Conservation (phyloP, 2,888 invertebrate species). For the Idaea straminata region DNA sequence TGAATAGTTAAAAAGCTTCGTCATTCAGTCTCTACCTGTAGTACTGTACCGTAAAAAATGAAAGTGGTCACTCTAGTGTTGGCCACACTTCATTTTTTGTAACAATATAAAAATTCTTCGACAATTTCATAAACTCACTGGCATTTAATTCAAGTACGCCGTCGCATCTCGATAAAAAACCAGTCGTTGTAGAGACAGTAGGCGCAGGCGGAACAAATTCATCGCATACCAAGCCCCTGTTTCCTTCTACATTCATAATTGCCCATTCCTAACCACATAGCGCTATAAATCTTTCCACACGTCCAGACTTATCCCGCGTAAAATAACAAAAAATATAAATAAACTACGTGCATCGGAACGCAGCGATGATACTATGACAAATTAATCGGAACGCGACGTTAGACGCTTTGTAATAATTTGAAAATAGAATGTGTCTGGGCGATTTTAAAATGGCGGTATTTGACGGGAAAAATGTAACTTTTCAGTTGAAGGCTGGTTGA, state of each 20-base stretch:
- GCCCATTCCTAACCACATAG: slow-evolving; percentile 39
- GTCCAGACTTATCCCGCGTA: slow-evolving; percentile 44
- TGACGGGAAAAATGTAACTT: slow-evolving; percentile 7
- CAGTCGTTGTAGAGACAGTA: slow-evolving; percentile 16
- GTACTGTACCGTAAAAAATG: background rate
- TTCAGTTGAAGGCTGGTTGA: slow-evolving; percentile 5
- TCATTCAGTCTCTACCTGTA: background rate
- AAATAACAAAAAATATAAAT: slow-evolving; percentile 43
- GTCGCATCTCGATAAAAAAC: slow-evolving; percentile 7
- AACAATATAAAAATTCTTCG: background rate
- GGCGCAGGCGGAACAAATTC: slow-evolving; percentile 31
- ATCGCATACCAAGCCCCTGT: slow-evolving; percentile 44
- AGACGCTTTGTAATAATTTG: slow-evolving; percentile 50
- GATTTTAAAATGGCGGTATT: slow-evolving; percentile 27
- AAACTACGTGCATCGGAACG: slow-evolving; percentile 42
- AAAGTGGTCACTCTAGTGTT: background rate
- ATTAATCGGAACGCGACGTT: slow-evolving; percentile 54
- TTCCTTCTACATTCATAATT: slow-evolving; percentile 51
- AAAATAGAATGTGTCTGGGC: slow-evolving; percentile 55
- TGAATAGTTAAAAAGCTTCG: background rate
- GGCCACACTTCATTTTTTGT: background rate
- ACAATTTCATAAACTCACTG: background rate
- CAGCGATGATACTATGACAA: slow-evolving; percentile 62
- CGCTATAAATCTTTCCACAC: slow-evolving; percentile 57
- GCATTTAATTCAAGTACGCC: background rate